Conservation (phyloP, 2,888 invertebrate species). For the Watsonalla cultraria region DNA sequence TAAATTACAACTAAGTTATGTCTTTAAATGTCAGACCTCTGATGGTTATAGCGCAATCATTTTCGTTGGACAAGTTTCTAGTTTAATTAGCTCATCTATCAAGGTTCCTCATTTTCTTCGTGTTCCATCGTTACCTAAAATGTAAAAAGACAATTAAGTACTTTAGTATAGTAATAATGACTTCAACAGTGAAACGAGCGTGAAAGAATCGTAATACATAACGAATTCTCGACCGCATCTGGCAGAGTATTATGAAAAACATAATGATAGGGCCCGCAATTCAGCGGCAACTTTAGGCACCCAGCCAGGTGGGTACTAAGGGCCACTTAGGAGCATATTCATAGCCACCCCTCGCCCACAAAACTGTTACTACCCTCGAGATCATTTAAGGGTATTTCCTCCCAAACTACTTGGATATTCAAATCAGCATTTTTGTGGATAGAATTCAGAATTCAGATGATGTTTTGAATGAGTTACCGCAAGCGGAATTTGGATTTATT, state of each 20-base stretch:
- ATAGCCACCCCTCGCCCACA: background rate
- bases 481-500: too few relatives aligned
- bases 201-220: background rate
- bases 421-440: background rate
- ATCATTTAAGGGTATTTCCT: background rate
- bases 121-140: too few relatives aligned
- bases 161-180: too few relatives aligned
- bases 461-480: background rate
- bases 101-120: too few relatives aligned
- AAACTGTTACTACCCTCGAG: background rate
- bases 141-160: too few relatives aligned
- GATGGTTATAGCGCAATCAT: too few relatives aligned
- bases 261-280: background rate
- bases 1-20: too few relatives aligned
- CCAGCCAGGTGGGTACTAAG: background rate
- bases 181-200: too few relatives aligned
- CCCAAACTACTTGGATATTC: background rate
- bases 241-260: background rate
- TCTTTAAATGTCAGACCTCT: too few relatives aligned
- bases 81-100: too few relatives aligned
- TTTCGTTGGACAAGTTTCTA: too few relatives aligned
- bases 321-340: slow-evolving; percentile 1
- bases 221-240: background rate
- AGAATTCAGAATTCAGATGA: background rate
- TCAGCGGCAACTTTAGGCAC: background rate